Percentiles rank a stretch among this genome's conserved stretches.
These are phyloP conservation scores for Cercopithecus mona DNA, from an alignment of 2,113 vertebrate species.

Conservation along the genomic window DNA sequence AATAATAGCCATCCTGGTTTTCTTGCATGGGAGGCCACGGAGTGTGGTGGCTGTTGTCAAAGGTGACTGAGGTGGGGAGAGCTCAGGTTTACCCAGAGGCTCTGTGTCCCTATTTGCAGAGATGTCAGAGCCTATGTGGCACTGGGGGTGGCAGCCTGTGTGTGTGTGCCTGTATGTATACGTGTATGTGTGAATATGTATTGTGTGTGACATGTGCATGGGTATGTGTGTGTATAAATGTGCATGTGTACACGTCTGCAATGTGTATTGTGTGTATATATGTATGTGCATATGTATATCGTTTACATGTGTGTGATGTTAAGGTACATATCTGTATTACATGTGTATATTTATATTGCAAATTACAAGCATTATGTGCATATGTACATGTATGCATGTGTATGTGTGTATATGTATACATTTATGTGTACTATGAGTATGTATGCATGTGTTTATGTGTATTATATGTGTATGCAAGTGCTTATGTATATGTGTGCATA, in stretches of 20 bases:
- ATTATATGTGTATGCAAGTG: too few relatives aligned
- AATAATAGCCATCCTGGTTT: not conserved
- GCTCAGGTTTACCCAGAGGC: not conserved
- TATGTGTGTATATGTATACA: not conserved
- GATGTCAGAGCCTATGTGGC: not conserved
- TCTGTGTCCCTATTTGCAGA: not conserved
- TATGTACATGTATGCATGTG: too few relatives aligned
- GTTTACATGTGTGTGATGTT: rapidly evolving
- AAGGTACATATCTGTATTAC: not conserved
- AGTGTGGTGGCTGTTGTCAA: too few relatives aligned
- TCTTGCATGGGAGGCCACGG: not conserved
- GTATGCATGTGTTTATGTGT: not conserved
- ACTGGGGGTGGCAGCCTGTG: not conserved
- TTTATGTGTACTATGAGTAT: too few relatives aligned
- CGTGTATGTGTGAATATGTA: not conserved
- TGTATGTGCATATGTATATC: not conserved
- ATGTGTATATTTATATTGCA: not conserved
- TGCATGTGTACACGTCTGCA: rapidly evolving
- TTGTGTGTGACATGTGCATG: too few relatives aligned
- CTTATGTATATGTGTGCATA: not conserved
- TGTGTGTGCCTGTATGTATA: not conserved
- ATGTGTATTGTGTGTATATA: too few relatives aligned
- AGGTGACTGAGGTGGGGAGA: not conserved
- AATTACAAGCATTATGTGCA: too few relatives aligned
- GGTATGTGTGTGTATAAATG: too few relatives aligned